Conservation (phyloP, 2,113 vertebrate genomes). For the Pygoscelis adeliae region DNA sequence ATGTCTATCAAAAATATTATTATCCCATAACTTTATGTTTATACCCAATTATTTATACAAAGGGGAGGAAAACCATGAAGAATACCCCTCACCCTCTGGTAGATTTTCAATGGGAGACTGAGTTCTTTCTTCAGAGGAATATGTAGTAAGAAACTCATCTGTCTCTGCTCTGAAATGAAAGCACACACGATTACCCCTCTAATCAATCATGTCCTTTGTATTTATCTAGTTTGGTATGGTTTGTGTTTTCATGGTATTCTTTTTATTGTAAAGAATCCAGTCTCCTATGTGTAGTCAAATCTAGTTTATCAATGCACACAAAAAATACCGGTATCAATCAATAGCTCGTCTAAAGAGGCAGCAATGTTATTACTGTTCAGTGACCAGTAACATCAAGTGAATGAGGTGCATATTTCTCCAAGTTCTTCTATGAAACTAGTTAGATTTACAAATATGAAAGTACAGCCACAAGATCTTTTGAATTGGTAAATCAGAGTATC, state of each 20-base stretch:
- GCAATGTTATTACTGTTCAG: not conserved
- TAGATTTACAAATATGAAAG: not conserved
- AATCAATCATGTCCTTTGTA: slow-evolving; percentile 31
- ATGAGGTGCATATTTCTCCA: not conserved
- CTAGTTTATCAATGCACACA: not conserved
- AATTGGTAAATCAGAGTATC: not conserved
- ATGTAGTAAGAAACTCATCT: slow-evolving; percentile 40
- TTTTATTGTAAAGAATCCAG: slow-evolving; percentile 18
- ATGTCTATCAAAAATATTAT: not conserved
- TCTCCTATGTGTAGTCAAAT: not conserved
- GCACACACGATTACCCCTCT: slow-evolving; percentile 25
- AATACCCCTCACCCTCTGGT: not conserved
- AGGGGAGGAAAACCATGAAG: not conserved
- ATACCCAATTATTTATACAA: not conserved
- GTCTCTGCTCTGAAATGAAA: slow-evolving; percentile 62
- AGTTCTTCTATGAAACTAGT: not conserved
- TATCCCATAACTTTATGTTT: not conserved
- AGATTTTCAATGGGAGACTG: slow-evolving; percentile 31
- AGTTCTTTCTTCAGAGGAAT: slow-evolving; percentile 52
- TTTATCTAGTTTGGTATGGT: not conserved
- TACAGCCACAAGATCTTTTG: not conserved
- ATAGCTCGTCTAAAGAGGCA: not conserved
- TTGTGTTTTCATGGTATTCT: not conserved
- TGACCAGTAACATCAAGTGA: not conserved
- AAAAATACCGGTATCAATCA: not conserved